These are phyloP conservation scores for Arnoldichthys spilopterus DNA, from an alignment of 2,797 vertebrate genomes.

Conservation along the genomic window DNA sequence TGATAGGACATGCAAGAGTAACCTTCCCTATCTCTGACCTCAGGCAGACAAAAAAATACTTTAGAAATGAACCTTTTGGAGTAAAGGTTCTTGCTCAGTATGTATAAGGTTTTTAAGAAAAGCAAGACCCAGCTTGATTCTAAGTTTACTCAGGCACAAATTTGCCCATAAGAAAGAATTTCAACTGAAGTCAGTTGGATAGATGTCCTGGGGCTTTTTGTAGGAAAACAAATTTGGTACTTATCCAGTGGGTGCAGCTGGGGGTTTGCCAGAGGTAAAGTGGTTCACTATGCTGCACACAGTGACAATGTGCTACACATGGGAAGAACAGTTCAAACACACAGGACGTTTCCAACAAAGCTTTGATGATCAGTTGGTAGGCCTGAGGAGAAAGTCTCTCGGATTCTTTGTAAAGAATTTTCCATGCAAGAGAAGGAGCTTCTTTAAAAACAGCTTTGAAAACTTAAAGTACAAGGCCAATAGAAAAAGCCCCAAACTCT, in stretches of 20 bases:
- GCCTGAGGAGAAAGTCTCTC: not conserved
- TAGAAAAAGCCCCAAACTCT: not conserved
- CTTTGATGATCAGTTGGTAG: not conserved
- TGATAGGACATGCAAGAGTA: not conserved
- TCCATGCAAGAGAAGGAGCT: not conserved
- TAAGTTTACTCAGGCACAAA: conserved; percentile 47
- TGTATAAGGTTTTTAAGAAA: conserved; percentile 2
- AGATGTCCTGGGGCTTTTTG: not conserved
- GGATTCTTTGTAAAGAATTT: conserved; percentile 1
- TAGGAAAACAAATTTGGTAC: not conserved
- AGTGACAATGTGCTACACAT: not conserved
- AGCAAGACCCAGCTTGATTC: conserved; percentile 55
- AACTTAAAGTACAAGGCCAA: not conserved
- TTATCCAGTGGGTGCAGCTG: not conserved
- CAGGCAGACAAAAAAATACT: not conserved
- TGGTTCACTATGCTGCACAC: not conserved
- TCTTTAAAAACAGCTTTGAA: not conserved
- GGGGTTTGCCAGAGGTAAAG: not conserved
- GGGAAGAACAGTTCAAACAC: not conserved
- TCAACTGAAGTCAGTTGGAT: not conserved
- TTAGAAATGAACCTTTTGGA: not conserved
- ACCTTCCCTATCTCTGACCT: not conserved
- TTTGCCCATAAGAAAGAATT: conserved; percentile 38
- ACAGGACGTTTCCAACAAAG: not conserved
- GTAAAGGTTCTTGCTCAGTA: not conserved